Evolutionary conservation across 2,113 vertebrate genomes (phyloP), one percentile per base, ranked within the genome.

Genomic region (Cebus imitator): DNA sequence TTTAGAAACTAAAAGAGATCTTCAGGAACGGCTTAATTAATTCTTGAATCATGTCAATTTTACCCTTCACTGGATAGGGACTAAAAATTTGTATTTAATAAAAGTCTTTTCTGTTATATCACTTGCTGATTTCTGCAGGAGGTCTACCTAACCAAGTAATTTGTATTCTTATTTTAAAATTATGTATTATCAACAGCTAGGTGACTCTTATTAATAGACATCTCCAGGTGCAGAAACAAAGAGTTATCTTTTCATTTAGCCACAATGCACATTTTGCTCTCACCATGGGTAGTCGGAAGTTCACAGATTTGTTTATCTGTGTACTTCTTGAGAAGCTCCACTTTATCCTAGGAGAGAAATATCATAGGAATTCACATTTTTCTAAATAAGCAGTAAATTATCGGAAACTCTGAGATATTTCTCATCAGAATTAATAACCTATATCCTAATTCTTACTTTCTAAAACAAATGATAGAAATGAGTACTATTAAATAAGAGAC

Each of bases 141-240:
- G 32, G 93, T 73, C 84, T 94, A 96, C 17, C 40, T 91, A 96
- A 96, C 73, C 82, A 27, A 58, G 21, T 92, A 97, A 97, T 98
- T 98, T 94, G 80, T 95, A 97, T 88, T 92, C 48, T 81, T 93
- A 91, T 97, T 98, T 97, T 94, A 94, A 98, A 94, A 91, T 95
- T 91, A 93, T 88, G 57, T 76, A 81, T 90, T 93, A 93, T 85
- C 79, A 88, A 84, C 85, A 87, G 73, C 61, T 84, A 89, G 48
- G 50, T 81, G 88, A 91, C 66, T 75, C 17, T 32, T 91, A 90
- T 97, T 91, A 96, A 93, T 83, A 96, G 86, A 40, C 18, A 55
- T 43, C 37, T 70, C 66, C 97, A 97, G 96, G 95, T 97, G 97
- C 83, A 72, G 50, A 68, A 97, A 89, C 57, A 97, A 92, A 92